Evolutionary conservation across 2,888 invertebrate genomes (phyloP).

Genomic region (Halictus ligatus): DNA sequence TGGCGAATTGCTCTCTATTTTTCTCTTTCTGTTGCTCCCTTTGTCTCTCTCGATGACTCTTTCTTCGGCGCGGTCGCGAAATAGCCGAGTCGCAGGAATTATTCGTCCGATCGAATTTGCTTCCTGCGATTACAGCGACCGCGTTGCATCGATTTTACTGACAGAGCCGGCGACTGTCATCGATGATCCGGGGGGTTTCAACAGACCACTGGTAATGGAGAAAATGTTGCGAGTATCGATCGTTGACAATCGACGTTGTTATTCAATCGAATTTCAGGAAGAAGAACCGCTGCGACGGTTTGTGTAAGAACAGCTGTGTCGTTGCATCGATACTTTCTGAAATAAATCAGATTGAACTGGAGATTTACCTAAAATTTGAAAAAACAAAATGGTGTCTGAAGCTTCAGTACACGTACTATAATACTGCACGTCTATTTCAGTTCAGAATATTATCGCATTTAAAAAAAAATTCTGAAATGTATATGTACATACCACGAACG

Average conservation of each 20-base stretch:
- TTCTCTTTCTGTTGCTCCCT: neutral
- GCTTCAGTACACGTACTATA: no score
- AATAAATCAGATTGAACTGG: neutral
- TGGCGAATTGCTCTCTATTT: neutral
- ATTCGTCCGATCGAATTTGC: neutral
- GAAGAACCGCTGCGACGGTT: neutral
- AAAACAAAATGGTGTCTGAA: neutral
- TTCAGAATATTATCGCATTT: no score
- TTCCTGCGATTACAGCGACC: neutral
- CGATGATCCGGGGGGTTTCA: neutral
- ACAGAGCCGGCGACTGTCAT: neutral
- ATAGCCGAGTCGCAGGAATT: neutral
- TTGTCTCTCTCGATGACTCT: neutral
- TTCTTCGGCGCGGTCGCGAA: neutral
- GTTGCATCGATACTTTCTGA: neutral
- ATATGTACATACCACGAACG: no score
- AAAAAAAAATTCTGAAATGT: no score
- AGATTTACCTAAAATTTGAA: neutral
- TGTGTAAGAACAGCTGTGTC: no score
- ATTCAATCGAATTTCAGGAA: neutral
- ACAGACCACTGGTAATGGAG: neutral
- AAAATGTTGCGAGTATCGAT: neutral
- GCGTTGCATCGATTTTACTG: neutral
- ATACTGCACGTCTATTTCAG: neutral
- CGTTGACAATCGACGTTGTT: neutral